Evolutionary conservation across 2,113 vertebrate species (phyloP).

Genomic region (Equus przewalskii): DNA sequence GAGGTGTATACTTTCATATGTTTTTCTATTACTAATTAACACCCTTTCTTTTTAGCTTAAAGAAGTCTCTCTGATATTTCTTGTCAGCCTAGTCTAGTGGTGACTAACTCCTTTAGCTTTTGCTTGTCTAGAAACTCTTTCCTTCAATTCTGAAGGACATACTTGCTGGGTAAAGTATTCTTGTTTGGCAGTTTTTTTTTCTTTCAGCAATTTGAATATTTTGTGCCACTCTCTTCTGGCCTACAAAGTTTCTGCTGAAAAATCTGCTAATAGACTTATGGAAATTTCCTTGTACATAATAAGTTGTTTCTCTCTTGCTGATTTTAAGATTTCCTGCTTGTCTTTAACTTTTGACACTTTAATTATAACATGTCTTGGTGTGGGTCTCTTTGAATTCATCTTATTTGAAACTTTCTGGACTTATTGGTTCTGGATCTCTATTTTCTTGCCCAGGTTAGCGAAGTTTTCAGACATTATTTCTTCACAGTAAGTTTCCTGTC

Average conservation of each 20-base stretch:
- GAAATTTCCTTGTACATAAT: not conserved
- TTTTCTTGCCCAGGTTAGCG: not conserved
- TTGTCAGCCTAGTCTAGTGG: not conserved
- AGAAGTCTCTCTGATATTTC: not conserved
- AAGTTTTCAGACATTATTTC: not conserved
- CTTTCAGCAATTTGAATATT: no score
- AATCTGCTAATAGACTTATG: not conserved
- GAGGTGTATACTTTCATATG: not conserved
- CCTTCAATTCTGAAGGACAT: not conserved
- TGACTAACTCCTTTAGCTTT: not conserved
- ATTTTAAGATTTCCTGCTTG: not conserved
- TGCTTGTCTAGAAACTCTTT: not conserved
- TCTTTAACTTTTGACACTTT: not conserved
- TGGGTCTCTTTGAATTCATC: not conserved
- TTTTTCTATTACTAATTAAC: not conserved
- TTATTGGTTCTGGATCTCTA: not conserved
- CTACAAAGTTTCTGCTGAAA: not conserved
- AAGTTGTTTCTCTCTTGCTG: not conserved
- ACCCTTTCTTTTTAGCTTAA: not conserved
- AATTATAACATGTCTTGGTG: not conserved
- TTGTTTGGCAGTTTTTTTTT: not conserved
- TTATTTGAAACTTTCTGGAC: not conserved
- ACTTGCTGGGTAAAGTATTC: not conserved
- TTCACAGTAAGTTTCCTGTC: not conserved
- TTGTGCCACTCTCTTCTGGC: not conserved